A percentile compares a stretch with the other conserved stretches of the same genome.
Conservation (phyloP, 2,113 vertebrate genomes). For the Burhinus bistriatus region DNA sequence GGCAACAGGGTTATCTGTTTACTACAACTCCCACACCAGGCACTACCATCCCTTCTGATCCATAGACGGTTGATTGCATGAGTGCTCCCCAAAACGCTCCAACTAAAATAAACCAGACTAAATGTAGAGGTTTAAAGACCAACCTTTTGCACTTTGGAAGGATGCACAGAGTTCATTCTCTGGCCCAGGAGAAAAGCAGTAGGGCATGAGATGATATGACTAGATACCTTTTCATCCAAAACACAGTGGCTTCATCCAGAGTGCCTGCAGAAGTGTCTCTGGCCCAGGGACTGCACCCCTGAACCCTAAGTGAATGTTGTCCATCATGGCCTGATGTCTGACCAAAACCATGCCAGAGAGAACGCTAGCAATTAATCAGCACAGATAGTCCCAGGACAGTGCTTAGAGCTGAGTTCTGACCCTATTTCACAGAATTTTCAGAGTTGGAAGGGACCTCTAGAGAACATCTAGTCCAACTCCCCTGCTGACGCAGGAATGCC, state of each 20-base stretch:
- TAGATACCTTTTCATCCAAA: not conserved
- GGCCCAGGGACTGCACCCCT: not conserved
- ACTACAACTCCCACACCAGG: not conserved
- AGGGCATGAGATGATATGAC: not conserved
- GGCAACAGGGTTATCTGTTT: not conserved
- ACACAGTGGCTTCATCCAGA: not conserved
- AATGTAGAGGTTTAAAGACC: not conserved
- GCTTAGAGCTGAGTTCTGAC: not conserved
- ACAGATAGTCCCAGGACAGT: not conserved
- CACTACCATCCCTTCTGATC: not conserved
- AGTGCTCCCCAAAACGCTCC: not conserved
- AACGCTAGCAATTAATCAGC: not conserved
- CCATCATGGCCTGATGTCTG: not conserved
- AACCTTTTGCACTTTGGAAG: not conserved
- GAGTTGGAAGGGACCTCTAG: too few relatives aligned
- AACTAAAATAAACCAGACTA: not conserved
- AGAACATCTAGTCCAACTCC: too few relatives aligned
- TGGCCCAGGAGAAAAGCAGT: not conserved
- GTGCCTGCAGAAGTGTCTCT: not conserved
- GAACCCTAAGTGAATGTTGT: not conserved
- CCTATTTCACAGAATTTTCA: too few relatives aligned
- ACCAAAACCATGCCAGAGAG: not conserved
- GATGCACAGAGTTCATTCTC: not conserved
- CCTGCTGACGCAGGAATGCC: too few relatives aligned
- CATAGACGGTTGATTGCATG: not conserved